Conservation (phyloP, 1,140 invertebrate species). For the Schlechtendalia chinensis region DNA sequence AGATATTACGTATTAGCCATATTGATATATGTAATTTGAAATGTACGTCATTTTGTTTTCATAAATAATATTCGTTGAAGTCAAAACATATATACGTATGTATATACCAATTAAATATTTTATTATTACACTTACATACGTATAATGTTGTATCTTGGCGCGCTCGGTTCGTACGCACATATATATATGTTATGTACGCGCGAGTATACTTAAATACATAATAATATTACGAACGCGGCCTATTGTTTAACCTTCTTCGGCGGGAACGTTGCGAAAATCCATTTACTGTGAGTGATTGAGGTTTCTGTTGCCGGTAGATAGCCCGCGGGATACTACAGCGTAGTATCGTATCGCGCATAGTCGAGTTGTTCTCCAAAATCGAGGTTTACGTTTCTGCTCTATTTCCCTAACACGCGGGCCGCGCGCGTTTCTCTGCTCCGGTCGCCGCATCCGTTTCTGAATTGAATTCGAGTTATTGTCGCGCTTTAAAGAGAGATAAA, state of each 20-base stretch:
- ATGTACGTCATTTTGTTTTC: no score
- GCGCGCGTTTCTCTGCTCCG: not conserved
- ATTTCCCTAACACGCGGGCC: conserved; percentile 1
- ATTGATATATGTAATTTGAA: no score
- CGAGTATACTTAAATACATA: no score
- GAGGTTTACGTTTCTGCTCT: conserved; percentile 21
- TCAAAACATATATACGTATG: no score
- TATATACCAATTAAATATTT: not conserved
- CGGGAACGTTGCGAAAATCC: not conserved
- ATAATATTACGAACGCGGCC: no score
- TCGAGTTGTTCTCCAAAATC: not conserved
- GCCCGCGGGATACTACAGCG: not conserved
- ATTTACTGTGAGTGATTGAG: conserved; percentile 27
- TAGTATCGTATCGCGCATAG: not conserved
- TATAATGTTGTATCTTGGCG: not conserved
- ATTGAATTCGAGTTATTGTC: conserved; percentile 11
- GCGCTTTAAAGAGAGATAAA: not conserved
- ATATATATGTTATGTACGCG: not conserved
- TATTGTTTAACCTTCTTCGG: not conserved
- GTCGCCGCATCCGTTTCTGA: conserved; percentile 7
- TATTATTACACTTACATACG: not conserved
- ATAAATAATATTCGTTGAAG: no score
- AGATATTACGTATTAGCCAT: no score
- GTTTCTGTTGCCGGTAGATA: conserved; percentile 18
- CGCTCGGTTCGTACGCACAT: not conserved